Evolutionary conservation across 2,888 invertebrate genomes (phyloP).

Genomic region (Diaphora mendica): DNA sequence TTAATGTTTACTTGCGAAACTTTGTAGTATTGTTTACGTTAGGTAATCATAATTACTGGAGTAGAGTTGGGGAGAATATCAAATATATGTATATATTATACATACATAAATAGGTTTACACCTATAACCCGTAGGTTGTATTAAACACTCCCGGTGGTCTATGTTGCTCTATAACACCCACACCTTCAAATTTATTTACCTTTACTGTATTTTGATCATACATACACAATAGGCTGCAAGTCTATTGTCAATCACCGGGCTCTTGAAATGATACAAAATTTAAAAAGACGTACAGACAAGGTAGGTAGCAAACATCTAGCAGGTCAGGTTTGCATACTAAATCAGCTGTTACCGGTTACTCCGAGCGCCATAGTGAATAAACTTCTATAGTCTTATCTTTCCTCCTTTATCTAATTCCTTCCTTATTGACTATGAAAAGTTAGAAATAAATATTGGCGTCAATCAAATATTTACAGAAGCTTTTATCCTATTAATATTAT

Average conservation of each 20-base stretch:
- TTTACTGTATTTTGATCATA: neutral
- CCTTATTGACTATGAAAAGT: too few species aligned
- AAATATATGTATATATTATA: neutral
- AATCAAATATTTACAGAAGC: neutral
- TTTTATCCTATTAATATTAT: too few species aligned
- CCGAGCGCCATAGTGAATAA: neutral
- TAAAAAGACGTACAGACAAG: neutral
- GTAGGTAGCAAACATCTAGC: neutral
- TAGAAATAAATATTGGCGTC: neutral
- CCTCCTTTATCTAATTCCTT: neutral
- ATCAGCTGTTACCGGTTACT: neutral
- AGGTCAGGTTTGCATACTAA: neutral
- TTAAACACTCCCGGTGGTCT: too few species aligned
- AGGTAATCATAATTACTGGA: conserved; percentile 33
- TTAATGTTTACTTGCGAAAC: conserved; percentile 30
- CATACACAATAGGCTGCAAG: neutral
- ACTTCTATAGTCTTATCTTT: neutral
- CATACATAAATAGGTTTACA: neutral
- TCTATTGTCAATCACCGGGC: neutral
- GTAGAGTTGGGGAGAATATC: conserved; percentile 21
- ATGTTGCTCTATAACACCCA: too few species aligned
- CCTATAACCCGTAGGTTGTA: too few species aligned
- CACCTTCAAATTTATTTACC: neutral
- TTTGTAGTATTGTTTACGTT: conserved; percentile 37
- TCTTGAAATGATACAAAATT: neutral